Conservation (phyloP, 23 tunicate genomes). For the Clavelina lepadiformis region DNA sequence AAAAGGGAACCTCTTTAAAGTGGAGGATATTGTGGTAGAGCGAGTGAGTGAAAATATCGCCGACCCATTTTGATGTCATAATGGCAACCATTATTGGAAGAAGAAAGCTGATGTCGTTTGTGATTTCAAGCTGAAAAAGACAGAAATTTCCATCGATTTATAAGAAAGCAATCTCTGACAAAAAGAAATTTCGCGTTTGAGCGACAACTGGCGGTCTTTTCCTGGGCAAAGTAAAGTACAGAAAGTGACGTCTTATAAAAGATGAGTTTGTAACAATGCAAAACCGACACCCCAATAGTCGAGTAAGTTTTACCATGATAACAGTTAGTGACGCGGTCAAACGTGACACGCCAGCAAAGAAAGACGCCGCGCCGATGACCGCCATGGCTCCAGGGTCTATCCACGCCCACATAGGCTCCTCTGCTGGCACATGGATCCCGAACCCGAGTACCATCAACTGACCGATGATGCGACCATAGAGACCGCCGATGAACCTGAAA, state of each 20-base stretch:
- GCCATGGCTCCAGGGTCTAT: conserved; percentile 99
- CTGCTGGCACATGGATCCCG: conserved; percentile 60
- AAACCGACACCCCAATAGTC: conserved; percentile 51
- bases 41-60: conserved; percentile 97
- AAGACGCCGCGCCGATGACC: conserved; percentile 95
- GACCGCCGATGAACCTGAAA: conserved; percentile 78
- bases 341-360: conserved; percentile 97
- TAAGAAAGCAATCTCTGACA: no score
- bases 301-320: conserved; percentile 61
- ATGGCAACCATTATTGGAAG: conserved; percentile 97
- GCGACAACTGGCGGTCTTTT: no score
- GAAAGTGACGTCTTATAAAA: not conserved
- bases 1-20: conserved; percentile 91
- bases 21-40: conserved; percentile 90
- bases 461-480: conserved; percentile 94
- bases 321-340: conserved; percentile 97
- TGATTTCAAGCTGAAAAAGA: conserved; percentile 85
- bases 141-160: no score
- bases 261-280: not conserved
- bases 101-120: conserved; percentile 91
- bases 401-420: conserved; percentile 79
- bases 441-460: conserved; percentile 94
- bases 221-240: no score
- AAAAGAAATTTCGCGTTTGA: no score
- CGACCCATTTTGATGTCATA: conserved; percentile 94